Conservation (phyloP, 2,888 invertebrate genomes). For the Drosophila meridionalis region DNA sequence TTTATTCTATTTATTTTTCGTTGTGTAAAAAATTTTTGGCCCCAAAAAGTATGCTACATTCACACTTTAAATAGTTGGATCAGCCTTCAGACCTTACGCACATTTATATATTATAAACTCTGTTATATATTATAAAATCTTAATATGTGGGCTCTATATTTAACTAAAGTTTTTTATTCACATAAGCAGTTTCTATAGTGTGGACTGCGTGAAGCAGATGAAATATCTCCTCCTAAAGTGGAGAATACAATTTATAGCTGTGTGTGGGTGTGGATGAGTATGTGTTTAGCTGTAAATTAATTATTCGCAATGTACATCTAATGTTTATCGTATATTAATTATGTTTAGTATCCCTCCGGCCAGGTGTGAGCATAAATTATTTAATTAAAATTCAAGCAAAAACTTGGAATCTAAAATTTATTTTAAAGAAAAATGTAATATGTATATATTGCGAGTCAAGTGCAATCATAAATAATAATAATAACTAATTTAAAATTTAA, state of each 20-base stretch:
- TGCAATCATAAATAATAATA: too few relatives aligned
- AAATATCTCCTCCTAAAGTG: neutral
- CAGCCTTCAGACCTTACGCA: neutral
- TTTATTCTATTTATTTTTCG: neutral
- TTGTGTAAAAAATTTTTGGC: neutral
- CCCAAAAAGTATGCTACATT: neutral
- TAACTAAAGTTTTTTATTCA: neutral
- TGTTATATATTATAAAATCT: neutral
- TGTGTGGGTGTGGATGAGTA: neutral
- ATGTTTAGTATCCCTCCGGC: neutral
- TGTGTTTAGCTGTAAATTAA: neutral
- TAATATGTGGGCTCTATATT: neutral
- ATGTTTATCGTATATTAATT: neutral
- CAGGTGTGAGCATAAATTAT: neutral
- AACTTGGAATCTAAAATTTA: neutral
- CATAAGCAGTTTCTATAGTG: neutral
- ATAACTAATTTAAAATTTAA: too few relatives aligned
- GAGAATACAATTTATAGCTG: neutral
- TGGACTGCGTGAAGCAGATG: neutral
- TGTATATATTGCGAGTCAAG: too few relatives aligned
- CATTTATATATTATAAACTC: neutral
- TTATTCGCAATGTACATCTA: neutral
- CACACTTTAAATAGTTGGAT: neutral
- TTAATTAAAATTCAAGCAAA: neutral
- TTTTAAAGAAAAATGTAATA: neutral